These are phyloP conservation scores for Phalacrocorax brasilianus DNA, from an alignment of 2,113 vertebrate species.

Conservation along the genomic window DNA sequence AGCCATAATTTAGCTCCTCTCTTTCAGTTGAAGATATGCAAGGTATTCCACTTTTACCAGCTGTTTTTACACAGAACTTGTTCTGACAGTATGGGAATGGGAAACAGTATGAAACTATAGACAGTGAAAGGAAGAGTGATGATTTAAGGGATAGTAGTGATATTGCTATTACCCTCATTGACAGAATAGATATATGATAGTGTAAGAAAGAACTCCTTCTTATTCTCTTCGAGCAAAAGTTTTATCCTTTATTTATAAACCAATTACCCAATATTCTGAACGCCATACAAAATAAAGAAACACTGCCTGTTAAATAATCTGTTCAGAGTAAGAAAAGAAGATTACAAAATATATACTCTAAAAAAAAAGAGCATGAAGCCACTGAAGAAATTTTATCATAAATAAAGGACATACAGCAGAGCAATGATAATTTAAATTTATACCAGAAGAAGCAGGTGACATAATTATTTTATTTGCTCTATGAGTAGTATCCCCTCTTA, in stretches of 20 bases:
- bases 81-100: neutral
- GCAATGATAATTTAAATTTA: neutral
- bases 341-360: neutral
- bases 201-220: neutral
- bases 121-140: neutral
- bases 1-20: neutral
- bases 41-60: neutral
- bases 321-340: neutral
- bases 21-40: neutral
- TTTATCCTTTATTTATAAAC: neutral
- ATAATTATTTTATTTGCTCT: neutral
- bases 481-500: neutral
- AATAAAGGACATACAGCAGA: neutral
- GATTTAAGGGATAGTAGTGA: neutral
- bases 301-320: neutral
- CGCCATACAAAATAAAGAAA: neutral
- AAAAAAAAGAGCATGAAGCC: neutral
- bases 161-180: neutral
- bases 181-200: neutral
- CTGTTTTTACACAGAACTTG: neutral
- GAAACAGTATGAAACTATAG: neutral
- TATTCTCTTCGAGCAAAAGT: neutral
- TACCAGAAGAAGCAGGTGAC: neutral
- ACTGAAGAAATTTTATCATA: neutral
- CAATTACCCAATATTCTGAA: neutral